Evolutionary conservation across 2,113 vertebrate genomes (phyloP), one percentile per base, ranked within the genome.

Genomic region (Ursus arctos): DNA sequence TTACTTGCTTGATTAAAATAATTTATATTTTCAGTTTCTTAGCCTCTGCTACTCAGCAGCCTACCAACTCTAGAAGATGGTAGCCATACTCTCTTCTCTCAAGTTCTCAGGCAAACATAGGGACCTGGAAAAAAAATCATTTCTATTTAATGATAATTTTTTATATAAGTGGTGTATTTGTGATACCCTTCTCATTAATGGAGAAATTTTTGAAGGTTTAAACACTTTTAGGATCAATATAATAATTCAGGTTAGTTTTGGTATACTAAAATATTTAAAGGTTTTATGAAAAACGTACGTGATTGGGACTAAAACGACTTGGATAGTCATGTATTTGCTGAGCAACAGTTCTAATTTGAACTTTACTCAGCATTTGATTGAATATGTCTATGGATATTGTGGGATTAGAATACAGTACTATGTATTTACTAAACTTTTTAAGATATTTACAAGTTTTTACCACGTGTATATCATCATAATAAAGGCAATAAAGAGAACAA

Each of bases 1-100:
- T 85, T 80, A 77, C 51, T 83, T 26, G 14, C 7, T 96, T 91
- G 24, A 71, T 88, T 83, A 88, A 65, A 53, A n/a, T 91, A 89
- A 47, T 86, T 71, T 53, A 36, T 51, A 0, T 55, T 94, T 96
- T 77, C 26, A 49, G 8, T 92, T 80, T 3, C 5, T 85, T 14
- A 79, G 49, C 3, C 11, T 94, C 36, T 92, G 67, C 28, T 86
- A 53, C 28, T 36, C 21, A 86, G 59, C 16, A 71, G 33, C 7
- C 13, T 86, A 59, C 72, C 9, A 31, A 8, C 43, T 85, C 14
- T 63, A 53, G 55, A 76, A 79, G 13, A 63, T 18, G 4, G 21
- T 13, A 40, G 28, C 5, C 21, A 43, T 77, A 67, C 1, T 51
- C 2, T 36, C 6, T 21, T 83, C 5, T 88, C 18, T 97, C 31